Base-by-base conservation (phyloP, 35 echinoderm and acorn worm species). In the Patiria miniata region DNA sequence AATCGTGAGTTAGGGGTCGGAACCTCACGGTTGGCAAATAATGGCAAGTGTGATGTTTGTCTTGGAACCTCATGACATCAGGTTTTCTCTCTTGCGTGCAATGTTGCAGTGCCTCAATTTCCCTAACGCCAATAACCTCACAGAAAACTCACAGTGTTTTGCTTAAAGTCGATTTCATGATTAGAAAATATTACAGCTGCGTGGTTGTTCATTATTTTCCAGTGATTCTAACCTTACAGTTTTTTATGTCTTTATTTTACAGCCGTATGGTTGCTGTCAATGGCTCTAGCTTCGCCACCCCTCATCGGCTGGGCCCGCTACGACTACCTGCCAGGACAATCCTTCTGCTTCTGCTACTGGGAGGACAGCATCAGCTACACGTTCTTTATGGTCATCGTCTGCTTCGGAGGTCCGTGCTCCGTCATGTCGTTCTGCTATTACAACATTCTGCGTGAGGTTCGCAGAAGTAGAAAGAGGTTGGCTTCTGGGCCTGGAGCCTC, bases 331-430 rank as follows among this genome's bases (percentile, higher is more conserved):
- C 80, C 79, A 0, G 83, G 83, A 1, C 96, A 99, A 54, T 99
- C 96, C 10, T 99, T 99, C 84, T 99, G 96, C 39, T 99, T 99
- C 83, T 99, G 96, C 39, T 10, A 85, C 1, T 99, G 96, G 96
- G 86, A 83, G 18, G 23, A 53, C 0, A 83, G 73, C 47, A 39
- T 95, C 55, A 83, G 89, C 37, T 99, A 99, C 86, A 94, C 96
- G 8, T 99, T 92, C 38, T 99, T 99, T 57, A 99, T 99, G 96
- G 93, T 99, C 2, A 84, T 86, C 37, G 84, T 94, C 10, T 99
- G 96, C 54, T 99, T 99, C 58, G 96, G 96, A 21, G 93, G 96
- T 26, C 96, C 96, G 5, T 99, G 96, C 40, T 99, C 96, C 1
- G 83, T 99, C 1, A 99, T 99, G 96, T 77, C 90, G 10, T 99